Percentiles rank a stretch among this genome's conserved stretches.
These are phyloP conservation scores for Drosophila lowei DNA, from an alignment of 1,140 invertebrate genomes.

Conservation along the genomic window DNA sequence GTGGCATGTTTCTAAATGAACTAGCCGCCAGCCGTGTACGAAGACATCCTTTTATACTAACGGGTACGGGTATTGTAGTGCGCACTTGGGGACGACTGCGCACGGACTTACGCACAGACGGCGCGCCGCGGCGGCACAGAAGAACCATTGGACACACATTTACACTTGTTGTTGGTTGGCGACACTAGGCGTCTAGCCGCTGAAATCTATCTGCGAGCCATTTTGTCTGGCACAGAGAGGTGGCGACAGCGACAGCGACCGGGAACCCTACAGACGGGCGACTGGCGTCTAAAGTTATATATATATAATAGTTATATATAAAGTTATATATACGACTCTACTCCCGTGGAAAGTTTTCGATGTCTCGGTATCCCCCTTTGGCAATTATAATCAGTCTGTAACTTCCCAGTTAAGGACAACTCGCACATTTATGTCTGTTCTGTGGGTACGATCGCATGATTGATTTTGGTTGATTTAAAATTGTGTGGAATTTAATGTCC, in stretches of 20 bases:
- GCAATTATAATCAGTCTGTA: slow-evolving; percentile 15
- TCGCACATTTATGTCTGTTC: too few species aligned
- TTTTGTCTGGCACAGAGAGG: slow-evolving; percentile 70
- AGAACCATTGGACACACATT: slow-evolving; percentile 45
- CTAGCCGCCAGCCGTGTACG: slow-evolving; percentile 55
- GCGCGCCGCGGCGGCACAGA: slow-evolving; percentile 48
- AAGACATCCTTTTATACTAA: slow-evolving; percentile 64
- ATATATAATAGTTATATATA: too few species aligned
- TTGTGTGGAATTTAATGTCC: too few species aligned
- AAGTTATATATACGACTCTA: slow-evolving; percentile 17
- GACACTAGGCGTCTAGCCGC: slow-evolving; percentile 74
- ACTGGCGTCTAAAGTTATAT: slow-evolving; percentile 74
- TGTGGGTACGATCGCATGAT: too few species aligned
- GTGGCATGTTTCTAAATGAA: slow-evolving; percentile 64
- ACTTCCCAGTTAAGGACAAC: too few species aligned
- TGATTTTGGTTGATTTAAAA: too few species aligned
- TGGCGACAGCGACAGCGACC: slow-evolving; percentile 61
- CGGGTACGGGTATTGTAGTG: slow-evolving; percentile 19
- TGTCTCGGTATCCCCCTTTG: slow-evolving; percentile 43
- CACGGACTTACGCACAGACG: slow-evolving; percentile 52
- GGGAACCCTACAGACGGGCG: slow-evolving; percentile 29
- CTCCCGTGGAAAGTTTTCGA: slow-evolving; percentile 43
- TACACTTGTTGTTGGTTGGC: slow-evolving; percentile 61
- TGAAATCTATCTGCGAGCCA: slow-evolving; percentile 68
- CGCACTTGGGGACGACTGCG: slow-evolving; percentile 44